Conservation (phyloP, 1,140 invertebrate species). For the Drosophila biarmipes region DNA sequence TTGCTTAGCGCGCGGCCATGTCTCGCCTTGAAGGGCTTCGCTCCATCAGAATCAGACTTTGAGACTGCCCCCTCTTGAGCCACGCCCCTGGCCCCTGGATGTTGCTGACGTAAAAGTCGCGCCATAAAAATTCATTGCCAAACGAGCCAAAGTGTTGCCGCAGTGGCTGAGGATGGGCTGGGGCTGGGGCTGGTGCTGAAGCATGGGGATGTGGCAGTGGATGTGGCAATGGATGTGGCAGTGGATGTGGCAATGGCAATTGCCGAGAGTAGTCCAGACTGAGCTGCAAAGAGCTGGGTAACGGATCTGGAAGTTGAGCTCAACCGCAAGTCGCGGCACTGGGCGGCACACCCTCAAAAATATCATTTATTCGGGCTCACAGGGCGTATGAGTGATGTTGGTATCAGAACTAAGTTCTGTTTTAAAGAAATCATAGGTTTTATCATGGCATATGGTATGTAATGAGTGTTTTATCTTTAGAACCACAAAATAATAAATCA, state of each 20-base stretch:
- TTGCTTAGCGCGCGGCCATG: slow-evolving; percentile 62
- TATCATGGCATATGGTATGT: no score
- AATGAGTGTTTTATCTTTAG: no score
- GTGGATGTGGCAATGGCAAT: slow-evolving; percentile 48
- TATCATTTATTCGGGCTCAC: slow-evolving; percentile 42
- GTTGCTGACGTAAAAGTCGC: slow-evolving; percentile 63
- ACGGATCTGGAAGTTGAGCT: slow-evolving; percentile 54
- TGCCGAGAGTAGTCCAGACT: slow-evolving; percentile 58
- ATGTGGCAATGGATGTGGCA: slow-evolving; percentile 57
- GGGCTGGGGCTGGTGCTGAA: neutral
- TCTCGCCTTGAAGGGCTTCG: slow-evolving; percentile 35
- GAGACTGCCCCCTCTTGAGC: neutral
- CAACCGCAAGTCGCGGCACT: slow-evolving; percentile 1
- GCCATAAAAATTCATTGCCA: slow-evolving; percentile 81
- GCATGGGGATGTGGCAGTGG: slow-evolving; percentile 10
- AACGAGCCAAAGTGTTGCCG: slow-evolving; percentile 67
- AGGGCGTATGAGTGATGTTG: slow-evolving; percentile 7
- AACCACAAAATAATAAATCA: neutral
- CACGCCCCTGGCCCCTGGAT: neutral
- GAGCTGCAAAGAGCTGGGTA: slow-evolving; percentile 42
- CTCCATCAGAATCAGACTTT: slow-evolving; percentile 31
- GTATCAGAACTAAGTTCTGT: no score
- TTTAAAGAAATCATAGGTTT: no score
- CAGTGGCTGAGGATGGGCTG: slow-evolving; percentile 1
- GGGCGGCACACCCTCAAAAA: neutral